Evolutionary conservation across 2,113 vertebrate species (phyloP), one percentile per base, ranked within the genome.

Genomic region (Spea multiplicata): DNA sequence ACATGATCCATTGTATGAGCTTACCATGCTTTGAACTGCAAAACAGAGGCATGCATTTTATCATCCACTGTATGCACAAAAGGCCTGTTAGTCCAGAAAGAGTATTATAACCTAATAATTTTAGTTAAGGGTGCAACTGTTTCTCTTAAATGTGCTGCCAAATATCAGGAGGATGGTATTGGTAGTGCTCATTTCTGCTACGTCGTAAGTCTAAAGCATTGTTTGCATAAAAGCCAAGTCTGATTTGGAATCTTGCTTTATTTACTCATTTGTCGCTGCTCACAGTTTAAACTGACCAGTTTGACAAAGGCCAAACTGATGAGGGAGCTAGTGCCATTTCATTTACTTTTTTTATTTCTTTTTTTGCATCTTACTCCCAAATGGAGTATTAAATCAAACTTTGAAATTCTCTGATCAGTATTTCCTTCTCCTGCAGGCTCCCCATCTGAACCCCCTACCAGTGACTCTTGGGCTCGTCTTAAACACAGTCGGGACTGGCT

Each of bases 401-500:
- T 57, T 13, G 47, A 44, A n/a, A 9, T 6, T 48, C 50, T 44
- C 52, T 76, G 44, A 76, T n/a, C 14, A 44, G 44, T 5, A 66
- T 53, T 13, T 66, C 3, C 44, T 83, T 88, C 88, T 78, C 87
- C 91, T 1, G 87, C 91, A 80, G 78, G 66, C 13, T 67, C 71
- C n/a, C 62, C 71, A 68, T 67, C 53, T 30, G 97, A 99, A 82
- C 88, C 93, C 16, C 86, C 96, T 79, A 52, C 44, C 76, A 94
- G 91, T 0, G 95, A 97, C 81, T 96, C 96, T 0, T 98, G 97
- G 96, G 91, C 92, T 78, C 91, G 94, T 17, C 88, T 94, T 17
- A 97, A 95, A 57, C 91, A 93, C 65, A 93, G 90, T 85, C 92
- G 92, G 75, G 94, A 98, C 70, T 92, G 92, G 84, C 86, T 94